phyloP scores from a whole-genome alignment of 2,797 vertebrate genomes.

The Monodelphis domestica region DNA sequence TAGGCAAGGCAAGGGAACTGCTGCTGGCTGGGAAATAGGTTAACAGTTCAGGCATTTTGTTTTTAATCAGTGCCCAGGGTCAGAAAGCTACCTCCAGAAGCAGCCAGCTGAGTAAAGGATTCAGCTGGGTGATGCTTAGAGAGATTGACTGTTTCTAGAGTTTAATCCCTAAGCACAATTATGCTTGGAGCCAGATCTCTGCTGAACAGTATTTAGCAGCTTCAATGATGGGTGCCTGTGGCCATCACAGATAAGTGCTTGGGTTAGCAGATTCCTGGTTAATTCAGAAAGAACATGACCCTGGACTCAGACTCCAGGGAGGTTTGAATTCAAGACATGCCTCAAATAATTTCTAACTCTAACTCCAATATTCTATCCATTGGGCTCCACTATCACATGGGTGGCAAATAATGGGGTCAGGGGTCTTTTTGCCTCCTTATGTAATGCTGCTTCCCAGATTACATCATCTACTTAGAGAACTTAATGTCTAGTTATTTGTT shows the following conservation, averaged over 20 bases:
- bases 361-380: background rate
- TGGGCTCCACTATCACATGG: background rate
- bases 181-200: background rate
- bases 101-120: background rate
- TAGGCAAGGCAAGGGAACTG: background rate
- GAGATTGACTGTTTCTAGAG: background rate
- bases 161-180: background rate
- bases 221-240: background rate
- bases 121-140: background rate
- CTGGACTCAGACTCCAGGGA: background rate
- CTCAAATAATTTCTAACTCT: background rate
- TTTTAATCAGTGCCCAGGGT: constrained; percentile 39
- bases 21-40: background rate
- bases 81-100: constrained; percentile 23
- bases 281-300: background rate
- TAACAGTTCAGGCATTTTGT: constrained; percentile 29
- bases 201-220: background rate
- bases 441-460: background rate
- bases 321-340: too few species aligned
- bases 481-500: background rate
- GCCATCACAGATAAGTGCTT: background rate
- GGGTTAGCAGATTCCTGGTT: background rate
- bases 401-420: background rate
- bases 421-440: too few species aligned
- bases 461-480: background rate